Base-by-base conservation (phyloP, 2,113 vertebrate species). In the Cynocephalus volans region DNA sequence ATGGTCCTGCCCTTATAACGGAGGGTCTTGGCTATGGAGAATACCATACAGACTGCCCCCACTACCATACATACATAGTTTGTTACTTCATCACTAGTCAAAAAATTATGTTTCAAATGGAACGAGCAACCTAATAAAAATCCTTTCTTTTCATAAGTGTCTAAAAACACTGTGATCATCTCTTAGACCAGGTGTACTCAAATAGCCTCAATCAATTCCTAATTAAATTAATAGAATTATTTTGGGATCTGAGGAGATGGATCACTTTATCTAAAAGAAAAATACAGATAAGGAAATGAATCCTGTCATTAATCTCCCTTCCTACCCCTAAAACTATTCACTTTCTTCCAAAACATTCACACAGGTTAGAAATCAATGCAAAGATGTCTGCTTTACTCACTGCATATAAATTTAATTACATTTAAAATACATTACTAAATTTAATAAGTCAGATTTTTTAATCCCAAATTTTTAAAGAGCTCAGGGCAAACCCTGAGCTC, bases 381-480 rank as follows among this genome's bases (percentile, higher is more conserved):
- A n/a, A n/a, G n/a, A n/a, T n/a, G n/a, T n/a, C n/a, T n/a, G n/a
- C n/a, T n/a, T n/a, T n/a, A n/a, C n/a, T n/a, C n/a, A n/a, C n/a
- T n/a, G n/a, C n/a, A n/a, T n/a, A n/a, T n/a, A n/a, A 56, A 92
- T 92, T 76, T 87, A 92, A 82, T 86, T 87, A 81, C 1, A 77
- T 19, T 82, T 86, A 82, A 88, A 82, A 60, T 77, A 77, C 36
- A 80, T 50, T 84, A 88, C n/a, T 83, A 79, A 54, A 52, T 80
- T 72, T 85, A 54, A 77, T 3, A 79, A 93, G 83, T 88, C 17
- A 85, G 14, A 70, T 89, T 72, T 85, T 26, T 88, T 93, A 94
- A 41, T 28, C 24, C 48, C 67, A n/a, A 82, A 77, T 52, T 88
- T 41, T 41, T 41, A 41, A 41, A 41, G 41, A 41, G 41, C 41